These are phyloP conservation scores for Eretmochelys imbricata DNA, from an alignment of 2,113 vertebrate species.

Conservation along the genomic window DNA sequence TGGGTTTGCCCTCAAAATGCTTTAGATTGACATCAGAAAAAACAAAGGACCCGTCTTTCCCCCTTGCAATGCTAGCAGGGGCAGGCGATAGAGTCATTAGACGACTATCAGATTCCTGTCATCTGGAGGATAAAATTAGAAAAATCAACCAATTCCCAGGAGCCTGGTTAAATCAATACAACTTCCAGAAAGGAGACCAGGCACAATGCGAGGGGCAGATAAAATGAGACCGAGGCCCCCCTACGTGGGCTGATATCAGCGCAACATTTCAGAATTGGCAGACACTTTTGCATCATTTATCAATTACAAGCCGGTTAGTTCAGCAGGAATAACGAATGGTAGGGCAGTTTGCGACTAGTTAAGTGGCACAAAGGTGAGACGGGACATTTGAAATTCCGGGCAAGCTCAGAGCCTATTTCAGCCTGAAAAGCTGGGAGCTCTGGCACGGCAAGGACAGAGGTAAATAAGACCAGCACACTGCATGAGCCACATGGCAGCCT, in stretches of 20 bases:
- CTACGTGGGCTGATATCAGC: conserved; percentile 68
- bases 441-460: not conserved
- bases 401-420: not conserved
- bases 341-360: not conserved
- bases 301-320: conserved; percentile 75
- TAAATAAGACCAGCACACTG: not conserved
- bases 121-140: conserved; percentile 77
- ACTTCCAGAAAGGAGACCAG: conserved; percentile 67
- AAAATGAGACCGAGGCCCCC: conserved; percentile 71
- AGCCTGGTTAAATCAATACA: conserved; percentile 79
- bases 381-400: rapidly evolving
- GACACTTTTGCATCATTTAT: conserved; percentile 78
- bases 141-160: conserved; percentile 66
- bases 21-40: too few relatives aligned
- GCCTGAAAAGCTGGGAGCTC: not conserved
- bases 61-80: rapidly evolving
- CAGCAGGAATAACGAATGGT: not conserved
- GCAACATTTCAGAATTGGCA: conserved; percentile 62
- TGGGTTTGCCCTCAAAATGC: too few relatives aligned
- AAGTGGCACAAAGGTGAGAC: rapidly evolving
- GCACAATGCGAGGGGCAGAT: conserved; percentile 69
- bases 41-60: rapidly evolving
- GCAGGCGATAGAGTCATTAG: conserved; percentile 30
- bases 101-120: conserved; percentile 61
- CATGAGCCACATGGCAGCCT: too few relatives aligned